phyloP scores from a whole-genome alignment of 2,888 invertebrate genomes.

The Craniophora ligustri region DNA sequence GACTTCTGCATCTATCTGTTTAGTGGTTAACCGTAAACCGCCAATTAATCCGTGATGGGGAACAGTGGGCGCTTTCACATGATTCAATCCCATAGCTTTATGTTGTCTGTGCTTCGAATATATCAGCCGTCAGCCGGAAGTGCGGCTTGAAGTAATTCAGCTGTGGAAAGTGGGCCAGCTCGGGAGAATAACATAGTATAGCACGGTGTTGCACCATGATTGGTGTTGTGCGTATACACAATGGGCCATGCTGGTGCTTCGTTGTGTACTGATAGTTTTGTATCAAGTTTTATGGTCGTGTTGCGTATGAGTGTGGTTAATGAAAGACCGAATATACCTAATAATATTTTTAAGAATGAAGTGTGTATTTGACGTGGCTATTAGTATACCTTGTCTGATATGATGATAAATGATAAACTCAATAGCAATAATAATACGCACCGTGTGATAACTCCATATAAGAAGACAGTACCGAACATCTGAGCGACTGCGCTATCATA shows the following conservation, averaged over 20 bases:
- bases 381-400: too few species aligned
- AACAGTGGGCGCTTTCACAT: constrained; percentile 61
- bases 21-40: constrained; percentile 57
- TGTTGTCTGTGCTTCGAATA: constrained; percentile 41
- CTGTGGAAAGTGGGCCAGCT: constrained; percentile 60
- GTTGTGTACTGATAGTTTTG: not conserved
- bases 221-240: constrained; percentile 10
- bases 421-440: too few species aligned
- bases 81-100: constrained; percentile 51
- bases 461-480: too few species aligned
- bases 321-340: too few species aligned
- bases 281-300: not conserved
- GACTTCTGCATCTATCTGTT: constrained; percentile 21
- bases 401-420: too few species aligned
- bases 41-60: constrained; percentile 66
- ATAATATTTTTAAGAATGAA: too few species aligned
- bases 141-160: constrained; percentile 53
- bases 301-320: not conserved
- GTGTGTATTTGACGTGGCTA: too few species aligned
- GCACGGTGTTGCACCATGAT: constrained; percentile 6
- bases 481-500: too few species aligned
- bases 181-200: constrained; percentile 35
- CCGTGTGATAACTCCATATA: too few species aligned
- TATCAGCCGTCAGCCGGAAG: constrained; percentile 51
- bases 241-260: not conserved